Evolutionary conservation across 2,888 invertebrate species (phyloP), one percentile per base, ranked within the genome.

Genomic region (Hirtodrosophila histrioides): DNA sequence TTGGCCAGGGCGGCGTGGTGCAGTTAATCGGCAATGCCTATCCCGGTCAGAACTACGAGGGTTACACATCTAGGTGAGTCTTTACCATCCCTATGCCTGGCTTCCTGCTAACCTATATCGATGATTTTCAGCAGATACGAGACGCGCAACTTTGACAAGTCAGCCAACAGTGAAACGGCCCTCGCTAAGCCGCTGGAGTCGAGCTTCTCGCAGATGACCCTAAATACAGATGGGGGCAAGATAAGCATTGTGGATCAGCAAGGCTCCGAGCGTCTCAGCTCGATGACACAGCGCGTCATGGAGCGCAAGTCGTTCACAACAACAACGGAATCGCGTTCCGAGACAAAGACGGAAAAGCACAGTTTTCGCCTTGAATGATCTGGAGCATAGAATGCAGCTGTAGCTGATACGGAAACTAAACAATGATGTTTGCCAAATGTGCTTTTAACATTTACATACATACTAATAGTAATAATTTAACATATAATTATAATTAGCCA

Each of bases 51-150:
- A 94, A 92, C 72, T 94, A 94, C 83, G 94, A 94, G 83, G 94
- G 94, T 53, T 94, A 94, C 83, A 94, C 94, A 10, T 94, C 94
- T 53, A 94, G 94, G 94, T 94, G 74, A 93, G 93, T 50, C 12
- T 0, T 10, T 2, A n/a, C 3, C 4, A 12, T 12, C 0, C 12
- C 2, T 17, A 17, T 17, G 17, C 17, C 2, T 0, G 0, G 3
- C 12, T 3, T 0, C 0, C 8, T 11, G 27, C 49, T 57, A 31
- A 69, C 48, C 31, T 12, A 7, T 31, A 0, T 4, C n/a, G 5
- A 33, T 9, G 10, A 4, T 51, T 33, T 9, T 41, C 9, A 78
- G 54, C 56, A 92, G 92, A 88, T 92, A 92, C 58, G 92, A 92
- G 80, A 92, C 92, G 29, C 89, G 90, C 72, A 92, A 91, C 74